These are phyloP conservation scores for Desmodus rotundus DNA, from an alignment of 2,113 vertebrate genomes.

Conservation along the genomic window DNA sequence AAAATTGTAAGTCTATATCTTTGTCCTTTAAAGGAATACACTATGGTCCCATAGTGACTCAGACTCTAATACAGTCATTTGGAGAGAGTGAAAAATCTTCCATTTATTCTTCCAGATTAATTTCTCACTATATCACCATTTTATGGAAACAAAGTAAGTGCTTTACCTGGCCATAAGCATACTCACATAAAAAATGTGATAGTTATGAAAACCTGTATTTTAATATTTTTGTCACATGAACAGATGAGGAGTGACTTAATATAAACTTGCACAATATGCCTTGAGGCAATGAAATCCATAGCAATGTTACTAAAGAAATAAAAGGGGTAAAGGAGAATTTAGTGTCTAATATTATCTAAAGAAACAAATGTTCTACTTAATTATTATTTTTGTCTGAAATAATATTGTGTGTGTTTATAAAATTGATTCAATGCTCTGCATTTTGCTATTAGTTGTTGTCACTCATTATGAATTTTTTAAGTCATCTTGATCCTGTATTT, in stretches of 20 bases:
- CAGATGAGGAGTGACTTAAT: slow-evolving; percentile 47
- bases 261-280: neutral
- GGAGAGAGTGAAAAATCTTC: neutral
- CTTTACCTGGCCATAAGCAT: slow-evolving; percentile 13
- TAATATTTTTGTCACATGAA: slow-evolving; percentile 46
- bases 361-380: neutral
- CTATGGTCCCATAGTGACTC: neutral
- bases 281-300: neutral
- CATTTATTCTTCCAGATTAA: neutral
- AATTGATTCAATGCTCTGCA: neutral
- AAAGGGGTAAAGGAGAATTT: slow-evolving; percentile 1
- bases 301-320: slow-evolving; percentile 48
- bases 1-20: neutral
- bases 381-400: neutral
- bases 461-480: neutral
- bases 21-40: neutral
- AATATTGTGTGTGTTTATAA: neutral
- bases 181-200: slow-evolving; percentile 27
- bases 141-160: slow-evolving; percentile 29
- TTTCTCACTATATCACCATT: slow-evolving; percentile 25
- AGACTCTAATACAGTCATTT: neutral
- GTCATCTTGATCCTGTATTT: neutral
- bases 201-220: slow-evolving; percentile 3
- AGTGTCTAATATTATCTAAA: slow-evolving; percentile 15
- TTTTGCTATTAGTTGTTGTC: neutral